Base-by-base conservation (phyloP, 2,797 vertebrate species). In the Anguilla marmorata region DNA sequence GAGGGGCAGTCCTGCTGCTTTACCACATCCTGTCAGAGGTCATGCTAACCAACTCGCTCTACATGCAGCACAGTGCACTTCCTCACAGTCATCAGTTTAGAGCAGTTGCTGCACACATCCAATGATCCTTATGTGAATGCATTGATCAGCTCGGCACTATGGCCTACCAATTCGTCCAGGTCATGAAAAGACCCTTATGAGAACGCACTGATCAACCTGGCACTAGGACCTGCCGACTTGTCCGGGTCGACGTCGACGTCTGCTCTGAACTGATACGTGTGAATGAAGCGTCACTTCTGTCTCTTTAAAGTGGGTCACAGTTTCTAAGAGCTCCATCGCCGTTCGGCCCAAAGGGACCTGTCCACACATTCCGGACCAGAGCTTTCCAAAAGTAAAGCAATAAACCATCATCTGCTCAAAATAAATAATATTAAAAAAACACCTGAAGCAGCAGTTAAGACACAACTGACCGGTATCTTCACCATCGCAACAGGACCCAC, bases 221-320 rank as follows among this genome's bases (percentile, higher is more conserved):
- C 72, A 89, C 86, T 86, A 89, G 87, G 84, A 91, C 89, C 92
- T 69, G n/a, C 63, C 63, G 8, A 69, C 24, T 21, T n/a, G 24
- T 69, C 63, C 24, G 24, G 60, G 50, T 52, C n/a, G n/a, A n/a
- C n/a, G n/a, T 69, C 63, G 9, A 24, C 24, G 2, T 69, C 63
- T 69, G 63, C 24, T 27, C 63, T 12, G n/a, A 72, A 72, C 69
- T 72, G 69, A 30, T 69, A 6, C 69, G 21, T 16, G 74, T 37
- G 74, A 76, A 37, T 58, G 41, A 76, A 76, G 74, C n/a, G 5
- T 45, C 41, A 37, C 7, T 52, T 76, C 19, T n/a, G 27, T 41
- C 74, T 76, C 0, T 16, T 19, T 0, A 76, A 76, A 76, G 74
- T 14, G 74, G 74, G 74, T 41, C 12, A 7, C 24, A 76, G 19